phyloP scores from a whole-genome alignment of 2,797 vertebrate species.

The Labroides dimidiatus region DNA sequence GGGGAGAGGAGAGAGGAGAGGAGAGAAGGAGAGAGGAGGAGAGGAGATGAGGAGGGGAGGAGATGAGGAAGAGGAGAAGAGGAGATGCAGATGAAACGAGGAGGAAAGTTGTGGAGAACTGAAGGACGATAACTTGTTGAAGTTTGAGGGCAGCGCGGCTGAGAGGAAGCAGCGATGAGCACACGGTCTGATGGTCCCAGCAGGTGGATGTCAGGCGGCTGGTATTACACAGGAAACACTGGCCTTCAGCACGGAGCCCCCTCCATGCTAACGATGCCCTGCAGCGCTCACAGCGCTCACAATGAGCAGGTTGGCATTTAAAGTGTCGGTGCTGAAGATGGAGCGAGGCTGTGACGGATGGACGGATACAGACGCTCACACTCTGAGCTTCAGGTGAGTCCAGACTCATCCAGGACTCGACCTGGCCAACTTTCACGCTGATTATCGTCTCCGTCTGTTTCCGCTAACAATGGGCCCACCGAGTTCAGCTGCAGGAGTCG shows the following conservation, averaged over 20 bases:
- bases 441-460: not conserved
- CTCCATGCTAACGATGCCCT: conserved; percentile 54
- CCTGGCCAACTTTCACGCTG: conserved; percentile 29
- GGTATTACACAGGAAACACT: conserved; percentile 55
- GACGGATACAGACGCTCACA: not conserved
- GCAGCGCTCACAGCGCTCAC: conserved; percentile 34
- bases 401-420: too few species aligned
- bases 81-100: conserved; percentile 17
- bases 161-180: conserved; percentile 27
- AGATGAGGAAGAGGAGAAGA: conserved; percentile 13
- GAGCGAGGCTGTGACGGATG: conserved; percentile 19
- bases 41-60: not conserved
- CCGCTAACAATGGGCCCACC: conserved; percentile 1
- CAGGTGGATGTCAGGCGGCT: conserved; percentile 54
- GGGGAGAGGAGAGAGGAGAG: too few species aligned
- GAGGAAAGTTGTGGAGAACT: conserved; percentile 12
- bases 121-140: conserved; percentile 35
- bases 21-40: too few species aligned
- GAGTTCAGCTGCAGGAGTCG: not conserved
- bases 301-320: conserved; percentile 65
- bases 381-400: conserved; percentile 41
- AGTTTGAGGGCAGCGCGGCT: conserved; percentile 16
- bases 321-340: conserved; percentile 23
- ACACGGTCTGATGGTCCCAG: conserved; percentile 55
- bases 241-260: conserved; percentile 51